A percentile compares a stretch with the other conserved stretches of the same genome.
Conservation (phyloP, 1,140 invertebrate species). For the Lepidurus couesii region DNA sequence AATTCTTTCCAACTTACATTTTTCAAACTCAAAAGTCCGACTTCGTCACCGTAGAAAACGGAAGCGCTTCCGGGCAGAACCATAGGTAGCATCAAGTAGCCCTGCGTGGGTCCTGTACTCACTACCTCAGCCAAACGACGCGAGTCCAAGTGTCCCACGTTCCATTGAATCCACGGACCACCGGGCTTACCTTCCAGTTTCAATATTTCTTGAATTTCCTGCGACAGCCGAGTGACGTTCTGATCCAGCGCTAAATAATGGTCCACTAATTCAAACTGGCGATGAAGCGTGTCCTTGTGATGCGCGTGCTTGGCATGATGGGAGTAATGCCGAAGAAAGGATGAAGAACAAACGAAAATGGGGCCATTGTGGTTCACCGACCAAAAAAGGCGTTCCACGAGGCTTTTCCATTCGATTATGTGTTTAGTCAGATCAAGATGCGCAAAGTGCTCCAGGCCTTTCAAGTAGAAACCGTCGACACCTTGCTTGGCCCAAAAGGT, state of each 20-base stretch:
- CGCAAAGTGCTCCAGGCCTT: constrained; percentile 55
- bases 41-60: constrained; percentile 77
- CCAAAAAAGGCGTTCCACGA: constrained; percentile 44
- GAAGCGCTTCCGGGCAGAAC: constrained; percentile 71
- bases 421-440: constrained; percentile 48
- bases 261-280: constrained; percentile 31
- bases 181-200: constrained; percentile 16
- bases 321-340: constrained; percentile 27
- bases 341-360: constrained; percentile 26
- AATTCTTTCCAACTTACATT: constrained; percentile 39
- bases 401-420: constrained; percentile 59
- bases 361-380: not conserved
- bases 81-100: constrained; percentile 60
- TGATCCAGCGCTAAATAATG: constrained; percentile 24
- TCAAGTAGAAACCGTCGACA: constrained; percentile 75
- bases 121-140: constrained; percentile 16
- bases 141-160: constrained; percentile 7
- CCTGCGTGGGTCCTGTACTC: constrained; percentile 47
- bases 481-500: constrained; percentile 58
- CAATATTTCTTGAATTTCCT: constrained; percentile 24
- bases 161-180: constrained; percentile 32
- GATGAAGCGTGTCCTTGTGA: not conserved
- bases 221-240: not conserved
- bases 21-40: constrained; percentile 45
- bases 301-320: not conserved